phyloP scores from a whole-genome alignment of 2,888 invertebrate species.

The Perithous albicinctus region DNA sequence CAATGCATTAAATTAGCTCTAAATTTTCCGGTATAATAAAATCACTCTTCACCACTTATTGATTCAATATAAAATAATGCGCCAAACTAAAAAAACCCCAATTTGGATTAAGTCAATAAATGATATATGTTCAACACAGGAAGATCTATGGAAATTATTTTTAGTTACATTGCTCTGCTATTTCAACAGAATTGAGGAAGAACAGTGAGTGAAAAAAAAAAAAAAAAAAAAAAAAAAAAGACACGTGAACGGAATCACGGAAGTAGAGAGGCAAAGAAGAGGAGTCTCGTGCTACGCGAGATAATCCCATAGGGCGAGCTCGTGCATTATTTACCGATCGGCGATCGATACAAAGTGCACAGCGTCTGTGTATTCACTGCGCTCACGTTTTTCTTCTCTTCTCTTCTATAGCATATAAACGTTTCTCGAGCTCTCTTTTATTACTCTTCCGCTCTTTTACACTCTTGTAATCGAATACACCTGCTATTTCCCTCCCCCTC shows the following conservation, averaged over 20 bases:
- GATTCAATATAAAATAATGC: too few species aligned
- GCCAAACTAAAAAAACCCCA: too few species aligned
- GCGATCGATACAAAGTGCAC: constrained; percentile 70
- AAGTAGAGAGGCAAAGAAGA: background rate
- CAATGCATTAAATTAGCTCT: too few species aligned
- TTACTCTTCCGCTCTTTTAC: constrained; percentile 5
- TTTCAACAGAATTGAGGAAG: background rate
- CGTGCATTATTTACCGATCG: constrained; percentile 73
- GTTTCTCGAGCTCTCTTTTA: constrained; percentile 15
- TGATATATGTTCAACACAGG: too few species aligned
- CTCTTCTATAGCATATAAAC: background rate
- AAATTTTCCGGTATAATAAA: too few species aligned
- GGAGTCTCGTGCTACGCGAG: constrained; percentile 21
- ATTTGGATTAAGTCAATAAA: too few species aligned
- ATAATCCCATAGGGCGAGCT: constrained; percentile 14
- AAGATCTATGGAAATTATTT: too few species aligned
- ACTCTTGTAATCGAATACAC: background rate
- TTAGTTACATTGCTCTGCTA: too few species aligned
- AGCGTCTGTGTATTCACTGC: too few species aligned
- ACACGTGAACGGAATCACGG: constrained; percentile 14
- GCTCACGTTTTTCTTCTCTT: background rate
- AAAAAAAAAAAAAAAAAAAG: too few species aligned
- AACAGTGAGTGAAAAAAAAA: background rate
- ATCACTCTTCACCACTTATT: too few species aligned
- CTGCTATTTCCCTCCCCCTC: background rate